A percentile compares a stretch with the other conserved stretches of the same genome.
Evolutionary conservation across 2,888 invertebrate genomes (phyloP).

Genomic region (Ormyrus thymus): DNA sequence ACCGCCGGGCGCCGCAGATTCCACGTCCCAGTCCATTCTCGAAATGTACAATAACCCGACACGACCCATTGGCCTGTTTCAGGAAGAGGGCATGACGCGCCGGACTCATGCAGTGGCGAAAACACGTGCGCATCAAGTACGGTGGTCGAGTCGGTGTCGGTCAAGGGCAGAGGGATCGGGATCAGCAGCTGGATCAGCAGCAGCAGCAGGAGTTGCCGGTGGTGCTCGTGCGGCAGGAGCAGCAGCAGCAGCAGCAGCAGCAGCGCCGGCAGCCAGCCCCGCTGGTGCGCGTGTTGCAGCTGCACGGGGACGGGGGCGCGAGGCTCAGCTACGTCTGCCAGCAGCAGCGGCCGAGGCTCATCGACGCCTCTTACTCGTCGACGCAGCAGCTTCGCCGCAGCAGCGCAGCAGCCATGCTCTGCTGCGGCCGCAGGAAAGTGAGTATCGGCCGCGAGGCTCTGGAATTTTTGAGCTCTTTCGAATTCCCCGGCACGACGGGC

Average conservation of each 20-base stretch:
- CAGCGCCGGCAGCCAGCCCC: slow-evolving; percentile 70
- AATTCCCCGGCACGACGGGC: too few relatives aligned
- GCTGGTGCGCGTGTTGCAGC: slow-evolving; percentile 74
- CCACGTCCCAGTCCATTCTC: too few relatives aligned
- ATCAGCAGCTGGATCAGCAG: slow-evolving; percentile 67
- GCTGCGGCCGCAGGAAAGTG: slow-evolving; percentile 96
- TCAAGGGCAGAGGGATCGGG: slow-evolving; percentile 72
- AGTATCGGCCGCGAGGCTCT: too few relatives aligned
- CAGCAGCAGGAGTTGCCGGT: slow-evolving; percentile 66
- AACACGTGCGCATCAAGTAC: slow-evolving; percentile 75
- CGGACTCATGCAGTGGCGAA: slow-evolving; percentile 75
- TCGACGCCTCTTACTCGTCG: slow-evolving; percentile 58
- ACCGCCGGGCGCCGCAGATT: too few relatives aligned
- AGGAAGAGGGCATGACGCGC: slow-evolving; percentile 74
- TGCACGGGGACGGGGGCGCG: slow-evolving; percentile 70
- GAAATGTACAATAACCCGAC: too few relatives aligned
- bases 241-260: slow-evolving; percentile 65
- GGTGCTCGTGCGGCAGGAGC: slow-evolving; percentile 33
- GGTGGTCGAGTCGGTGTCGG: slow-evolving; percentile 75
- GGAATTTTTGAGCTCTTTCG: too few relatives aligned
- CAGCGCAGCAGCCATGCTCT: slow-evolving; percentile 94
- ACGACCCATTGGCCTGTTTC: slow-evolving; percentile 40
- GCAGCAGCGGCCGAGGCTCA: slow-evolving; percentile 56
- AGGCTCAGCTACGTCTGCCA: slow-evolving; percentile 71
- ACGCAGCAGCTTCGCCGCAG: slow-evolving; percentile 75